These are phyloP conservation scores for Drosophila albomicans DNA, from an alignment of 1,140 invertebrate genomes.

Conservation along the genomic window DNA sequence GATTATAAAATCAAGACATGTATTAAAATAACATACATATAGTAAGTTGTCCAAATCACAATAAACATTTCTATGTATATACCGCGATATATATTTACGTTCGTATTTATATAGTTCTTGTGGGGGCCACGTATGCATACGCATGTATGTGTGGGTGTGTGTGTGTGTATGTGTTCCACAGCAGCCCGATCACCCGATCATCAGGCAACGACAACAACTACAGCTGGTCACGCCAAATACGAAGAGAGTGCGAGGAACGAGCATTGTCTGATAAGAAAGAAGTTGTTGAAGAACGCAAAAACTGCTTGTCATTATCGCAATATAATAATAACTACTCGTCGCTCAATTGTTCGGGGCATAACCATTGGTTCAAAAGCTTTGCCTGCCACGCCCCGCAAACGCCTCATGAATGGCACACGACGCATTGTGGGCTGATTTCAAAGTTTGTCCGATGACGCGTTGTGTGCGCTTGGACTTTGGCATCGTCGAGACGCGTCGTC, in stretches of 20 bases:
- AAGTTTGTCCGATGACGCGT: conserved; percentile 47
- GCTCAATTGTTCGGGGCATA: not conserved
- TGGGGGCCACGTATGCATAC: conserved; percentile 22
- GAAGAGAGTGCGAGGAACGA: not conserved
- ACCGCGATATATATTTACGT: not conserved
- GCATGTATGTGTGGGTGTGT: not conserved
- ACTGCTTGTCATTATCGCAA: conserved; percentile 12
- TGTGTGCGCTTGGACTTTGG: conserved; percentile 50
- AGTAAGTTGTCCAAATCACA: not conserved
- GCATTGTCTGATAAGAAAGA: conserved; percentile 38
- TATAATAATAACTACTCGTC: conserved; percentile 17
- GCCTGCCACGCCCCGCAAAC: conserved; percentile 27
- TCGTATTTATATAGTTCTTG: conserved; percentile 4
- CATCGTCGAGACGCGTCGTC: not conserved
- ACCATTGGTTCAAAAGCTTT: conserved; percentile 20
- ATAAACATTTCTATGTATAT: not conserved
- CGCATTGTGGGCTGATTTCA: conserved; percentile 27
- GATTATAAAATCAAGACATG: conserved; percentile 24
- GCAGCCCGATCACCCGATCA: conserved; percentile 50
- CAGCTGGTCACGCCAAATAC: conserved; percentile 35
- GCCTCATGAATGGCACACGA: conserved; percentile 39
- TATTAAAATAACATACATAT: conserved; percentile 6
- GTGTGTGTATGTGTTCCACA: not conserved
- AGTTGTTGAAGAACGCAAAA: conserved; percentile 26
- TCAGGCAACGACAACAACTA: conserved; percentile 9